Percentiles rank a stretch among this genome's conserved stretches.
phyloP scores from a whole-genome alignment of 2,888 invertebrate genomes.

The Cerastis rubricosa region DNA sequence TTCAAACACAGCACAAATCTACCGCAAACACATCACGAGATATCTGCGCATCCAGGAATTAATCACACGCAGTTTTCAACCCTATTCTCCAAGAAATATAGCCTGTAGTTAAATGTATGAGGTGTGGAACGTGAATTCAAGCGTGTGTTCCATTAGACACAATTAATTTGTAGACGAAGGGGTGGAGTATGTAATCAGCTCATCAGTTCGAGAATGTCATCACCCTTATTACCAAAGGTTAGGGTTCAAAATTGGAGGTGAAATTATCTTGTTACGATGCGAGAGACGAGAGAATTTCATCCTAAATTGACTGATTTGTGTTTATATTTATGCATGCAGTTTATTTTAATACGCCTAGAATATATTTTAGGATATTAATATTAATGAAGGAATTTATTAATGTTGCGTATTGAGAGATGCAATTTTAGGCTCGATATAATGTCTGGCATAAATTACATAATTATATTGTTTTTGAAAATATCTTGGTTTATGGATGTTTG shows the following conservation, averaged over 20 bases:
- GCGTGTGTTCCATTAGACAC: constrained; percentile 82
- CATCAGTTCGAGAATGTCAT: constrained; percentile 44
- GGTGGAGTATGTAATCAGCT: constrained; percentile 63
- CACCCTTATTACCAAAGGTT: constrained; percentile 52
- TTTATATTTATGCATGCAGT: constrained; percentile 51
- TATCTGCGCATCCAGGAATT: constrained; percentile 41
- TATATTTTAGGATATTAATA: constrained; percentile 40
- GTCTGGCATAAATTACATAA: too few species aligned
- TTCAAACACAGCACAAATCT: constrained; percentile 57
- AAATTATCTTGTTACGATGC: constrained; percentile 37
- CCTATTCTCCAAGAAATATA: constrained; percentile 35
- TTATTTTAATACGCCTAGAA: constrained; percentile 42
- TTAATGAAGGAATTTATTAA: constrained; percentile 26
- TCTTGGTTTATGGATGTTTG: not conserved
- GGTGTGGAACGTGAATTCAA: constrained; percentile 66
- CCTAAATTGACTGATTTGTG: constrained; percentile 62
- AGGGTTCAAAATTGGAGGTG: constrained; percentile 46
- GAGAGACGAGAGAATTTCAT: constrained; percentile 63
- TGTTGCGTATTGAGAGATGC: not conserved
- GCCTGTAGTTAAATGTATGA: constrained; percentile 39
- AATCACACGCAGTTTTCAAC: constrained; percentile 35
- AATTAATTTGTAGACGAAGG: constrained; percentile 80
- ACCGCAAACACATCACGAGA: constrained; percentile 54
- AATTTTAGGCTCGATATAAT: not conserved
- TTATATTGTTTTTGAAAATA: not conserved